Base-by-base conservation (phyloP, 2,113 vertebrate species). In the Aptenodytes forsteri region DNA sequence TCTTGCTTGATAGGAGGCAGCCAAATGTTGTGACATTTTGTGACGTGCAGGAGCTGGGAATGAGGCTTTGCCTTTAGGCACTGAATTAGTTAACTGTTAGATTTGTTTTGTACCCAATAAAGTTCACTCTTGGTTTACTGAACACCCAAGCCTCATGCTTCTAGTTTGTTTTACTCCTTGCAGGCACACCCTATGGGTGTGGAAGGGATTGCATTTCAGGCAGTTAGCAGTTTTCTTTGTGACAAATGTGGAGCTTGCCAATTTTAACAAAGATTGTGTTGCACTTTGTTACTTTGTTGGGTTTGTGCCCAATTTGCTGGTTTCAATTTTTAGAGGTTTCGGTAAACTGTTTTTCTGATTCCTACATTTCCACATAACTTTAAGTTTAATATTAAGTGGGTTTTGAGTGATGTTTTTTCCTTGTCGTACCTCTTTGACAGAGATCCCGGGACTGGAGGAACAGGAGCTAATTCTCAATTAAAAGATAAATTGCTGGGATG, bases 1-100 rank as follows among this genome's bases (percentile, higher is more conserved):
- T 89, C 65, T 82, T 85, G 34, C 46, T 85, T 92, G 82, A 85
- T 64, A 87, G 85, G 54, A 94, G 75, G n/a, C 62, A 84, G 78
- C n/a, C 77, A 94, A 92, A 90, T 86, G 70, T 70, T 95, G 54
- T 95, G 92, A 71, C 66, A 86, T 92, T 96, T 94, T 93, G 67
- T 90, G 76, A 83, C 59, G 49, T 88, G 32, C 11, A 22, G 54
- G 79, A 95, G 30, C 42, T 70, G 67, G 29, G 49, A 83, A 70
- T 83, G 69, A 80, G 49, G 16, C 73, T 91, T 94, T 93, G 64
- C 90, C 93, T 46, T 89, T 56, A 84, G 93, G 82, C 92, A 72
- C 38, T 73, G 83, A 90, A 86, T 90, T 61, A 87, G 90, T 90
- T 94, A 92, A 91, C 46, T 40, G 25, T 36, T 90, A 56, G 14